Conservation (phyloP, 2,888 invertebrate species). For the Acanthococcus lagerstroemiae region DNA sequence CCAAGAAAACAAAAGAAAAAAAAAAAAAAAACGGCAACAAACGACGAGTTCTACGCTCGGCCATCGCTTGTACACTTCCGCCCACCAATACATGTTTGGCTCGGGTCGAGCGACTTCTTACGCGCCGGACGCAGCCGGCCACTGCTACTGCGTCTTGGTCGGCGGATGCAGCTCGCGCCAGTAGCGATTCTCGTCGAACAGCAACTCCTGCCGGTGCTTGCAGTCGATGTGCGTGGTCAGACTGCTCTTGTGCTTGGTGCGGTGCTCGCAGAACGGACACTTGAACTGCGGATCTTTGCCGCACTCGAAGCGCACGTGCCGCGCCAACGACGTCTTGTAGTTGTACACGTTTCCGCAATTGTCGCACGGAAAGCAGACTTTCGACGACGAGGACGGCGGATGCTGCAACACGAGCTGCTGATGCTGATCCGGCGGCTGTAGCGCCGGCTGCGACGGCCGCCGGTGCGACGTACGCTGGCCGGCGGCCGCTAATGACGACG, state of each 20-base stretch:
- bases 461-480: background rate
- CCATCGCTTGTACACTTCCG: too few species aligned
- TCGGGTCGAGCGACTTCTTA: too few species aligned
- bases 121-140: too few species aligned
- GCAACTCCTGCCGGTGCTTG: conserved; percentile 24
- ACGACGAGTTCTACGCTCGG: too few species aligned
- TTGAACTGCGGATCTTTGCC: conserved; percentile 38
- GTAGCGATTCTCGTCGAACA: conserved; percentile 13
- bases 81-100: too few species aligned
- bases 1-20: too few species aligned
- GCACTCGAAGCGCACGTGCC: conserved; percentile 39
- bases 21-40: too few species aligned
- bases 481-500: background rate
- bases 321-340: conserved; percentile 35
- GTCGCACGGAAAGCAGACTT: conserved; percentile 24
- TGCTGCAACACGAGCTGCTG: background rate
- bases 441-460: background rate
- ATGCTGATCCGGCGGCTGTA: background rate
- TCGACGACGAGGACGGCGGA: background rate
- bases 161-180: conserved; percentile 15
- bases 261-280: conserved; percentile 35
- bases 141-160: conserved; percentile 18
- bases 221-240: conserved; percentile 31
- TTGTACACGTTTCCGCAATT: conserved; percentile 32
- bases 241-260: conserved; percentile 32